Evolutionary conservation across 2,888 invertebrate species (phyloP), one percentile per base, ranked within the genome.

Genomic region (Tuta absoluta): DNA sequence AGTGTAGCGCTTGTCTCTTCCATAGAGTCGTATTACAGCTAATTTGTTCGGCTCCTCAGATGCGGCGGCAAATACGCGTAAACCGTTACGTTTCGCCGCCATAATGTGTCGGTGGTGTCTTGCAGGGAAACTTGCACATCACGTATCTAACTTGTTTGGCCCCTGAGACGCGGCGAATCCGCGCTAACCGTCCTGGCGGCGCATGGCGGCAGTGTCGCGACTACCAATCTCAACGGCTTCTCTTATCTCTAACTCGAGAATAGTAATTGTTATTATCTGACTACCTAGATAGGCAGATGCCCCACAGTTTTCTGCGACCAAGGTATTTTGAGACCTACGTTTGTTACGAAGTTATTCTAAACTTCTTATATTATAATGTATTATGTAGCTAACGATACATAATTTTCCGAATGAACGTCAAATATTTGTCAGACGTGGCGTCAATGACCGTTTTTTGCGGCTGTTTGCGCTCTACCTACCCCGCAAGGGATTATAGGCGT

Each of bases 121-220:
- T 45, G 45, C 45, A 21, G 7, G 23, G 21, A 51, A 23, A 10
- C 51, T 51, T 21, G 51, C 51, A 51, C 51, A 51, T 51, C 51
- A 56, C 56, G 56, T 56, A 56, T 33, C 56, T 33, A 56, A 33
- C 28, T 56, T 56, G 56, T 56, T 56, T 56, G 56, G 56, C 56
- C 56, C 56, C 33, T 28, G 56, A 33, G 56, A 56, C 56, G 33
- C 28, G 24, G 56, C 56, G 58, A 58, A 58, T 58, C 58, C 38
- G 21, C 58, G 58, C 58, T 58, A 38, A 58, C 38, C 37, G 58
- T 58, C 37, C 58, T 58, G 33, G 33, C 33, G 33, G 33, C 33
- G 33, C 33, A 10, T 2, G 3, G 28, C 28, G 28, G 28, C 19
- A 38, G 58, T 38, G 38, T 58, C 38, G 21, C 58, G 28, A 33